A percentile compares a stretch with the other conserved stretches of the same genome.
These are phyloP conservation scores for Venustaconcha ellipsiformis DNA, from an alignment of 1,140 invertebrate species.

Conservation along the genomic window DNA sequence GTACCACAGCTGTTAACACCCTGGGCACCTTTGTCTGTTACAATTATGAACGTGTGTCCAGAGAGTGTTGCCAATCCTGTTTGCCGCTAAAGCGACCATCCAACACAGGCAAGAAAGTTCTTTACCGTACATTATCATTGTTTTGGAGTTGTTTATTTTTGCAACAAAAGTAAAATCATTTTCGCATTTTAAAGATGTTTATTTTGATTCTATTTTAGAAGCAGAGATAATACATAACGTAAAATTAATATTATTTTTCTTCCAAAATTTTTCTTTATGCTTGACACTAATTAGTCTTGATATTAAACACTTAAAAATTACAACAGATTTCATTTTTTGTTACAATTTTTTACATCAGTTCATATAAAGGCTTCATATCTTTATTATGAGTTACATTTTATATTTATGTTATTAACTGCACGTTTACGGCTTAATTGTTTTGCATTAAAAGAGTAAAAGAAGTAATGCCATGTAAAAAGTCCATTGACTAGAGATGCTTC, in stretches of 20 bases:
- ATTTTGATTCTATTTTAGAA: not conserved
- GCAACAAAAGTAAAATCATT: not conserved
- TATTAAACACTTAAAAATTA: too few species aligned
- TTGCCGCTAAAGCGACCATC: conserved; percentile 37
- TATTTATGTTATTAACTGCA: too few species aligned
- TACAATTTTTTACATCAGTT: too few species aligned
- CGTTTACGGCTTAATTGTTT: too few species aligned
- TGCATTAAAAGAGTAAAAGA: too few species aligned
- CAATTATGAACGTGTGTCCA: conserved; percentile 52
- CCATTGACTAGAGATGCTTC: too few species aligned
- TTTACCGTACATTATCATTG: not conserved
- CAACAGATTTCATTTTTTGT: too few species aligned
- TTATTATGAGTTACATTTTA: too few species aligned
- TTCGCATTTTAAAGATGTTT: too few species aligned
- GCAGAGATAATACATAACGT: not conserved
- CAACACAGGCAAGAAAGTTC: conserved; percentile 31
- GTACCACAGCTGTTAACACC: conserved; percentile 43
- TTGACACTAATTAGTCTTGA: not conserved
- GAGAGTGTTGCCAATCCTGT: conserved; percentile 53
- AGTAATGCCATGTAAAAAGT: too few species aligned
- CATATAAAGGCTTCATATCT: too few species aligned
- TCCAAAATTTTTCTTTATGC: not conserved
- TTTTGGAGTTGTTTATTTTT: too few species aligned
- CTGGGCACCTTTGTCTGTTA: conserved; percentile 55
- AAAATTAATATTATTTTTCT: not conserved